Evolutionary conservation across 2,113 vertebrate species (phyloP), one percentile per base, ranked within the genome.

Genomic region (Muscicapa adusta): DNA sequence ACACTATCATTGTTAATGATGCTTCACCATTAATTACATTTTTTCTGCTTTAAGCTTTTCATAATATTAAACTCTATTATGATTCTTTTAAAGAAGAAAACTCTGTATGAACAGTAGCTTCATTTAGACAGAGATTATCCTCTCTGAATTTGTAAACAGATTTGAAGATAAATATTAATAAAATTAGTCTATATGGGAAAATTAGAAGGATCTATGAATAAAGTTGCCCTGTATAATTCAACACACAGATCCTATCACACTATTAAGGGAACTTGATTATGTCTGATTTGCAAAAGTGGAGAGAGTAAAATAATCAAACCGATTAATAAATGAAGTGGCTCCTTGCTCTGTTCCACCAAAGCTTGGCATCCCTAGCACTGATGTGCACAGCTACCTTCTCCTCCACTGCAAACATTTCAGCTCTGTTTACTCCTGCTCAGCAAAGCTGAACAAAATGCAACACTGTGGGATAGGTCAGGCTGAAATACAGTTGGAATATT

Each of bases 131-230:
- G 45, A 93, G 76, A 91, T 78, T 87, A 85, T 43, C 22, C 57
- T 60, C 31, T 91, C 45, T 42, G 53, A 93, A 94, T 95, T 63
- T 81, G 34, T 85, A 88, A 84, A n/a, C 83, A 89, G 31, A 85
- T 91, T 60, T 45, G 33, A 81, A 90, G 48, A 92, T 86, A 89
- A 95, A 91, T 96, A 96, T 95, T 88, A 91, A 88, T 91, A 95
- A 81, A 50, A 85, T 92, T 88, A 93, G 36, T 68, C 53, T 92
- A 67, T 75, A 79, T 29, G 50, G 60, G 48, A 61, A 91, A 92
- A 91, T 75, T 63, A 77, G 91, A 93, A 90, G 54, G 50, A 90
- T 34, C 57, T 73, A 78, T 53, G 65, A 95, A 92, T 74, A 83
- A 79, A 1, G 0, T 51, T 74, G 62, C 63, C 42, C 42, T 80